Evolutionary conservation across 2,113 vertebrate genomes (phyloP), one percentile per base, ranked within the genome.

Genomic region (Genyomyrus donnyi): DNA sequence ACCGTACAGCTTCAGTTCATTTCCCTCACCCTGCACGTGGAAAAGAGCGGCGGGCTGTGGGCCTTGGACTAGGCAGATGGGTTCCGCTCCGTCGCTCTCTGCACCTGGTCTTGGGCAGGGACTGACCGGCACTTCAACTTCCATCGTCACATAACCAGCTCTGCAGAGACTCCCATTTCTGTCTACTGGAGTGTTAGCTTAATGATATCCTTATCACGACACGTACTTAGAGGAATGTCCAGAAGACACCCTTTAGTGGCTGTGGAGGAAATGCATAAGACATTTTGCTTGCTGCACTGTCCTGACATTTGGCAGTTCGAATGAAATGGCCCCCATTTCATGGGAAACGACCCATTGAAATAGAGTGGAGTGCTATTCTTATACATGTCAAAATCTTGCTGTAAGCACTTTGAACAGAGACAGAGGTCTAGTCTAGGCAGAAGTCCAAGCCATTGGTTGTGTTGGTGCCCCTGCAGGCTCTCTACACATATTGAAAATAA

Each of bases 21-120:
- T 62, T 70, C 42, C 87, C 62, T 46, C 48, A 27, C 52, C 31
- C 19, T 21, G 50, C 31, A 39, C 46, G 46, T 11, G 50, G 17
- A 39, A 42, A 24, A 58, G 50, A 1, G 7, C 0, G 5, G 8
- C 2, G 6, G 87, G 53, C 24, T 27, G n/a, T 17, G 17, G 56
- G 3, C 21, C 92, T 87, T 87, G 88, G 91, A 93, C 91, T 85
- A 70, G 89, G 45, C 90, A 39, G 88, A 90, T 91, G 50, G 91
- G 91, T 90, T 91, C 21, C 27, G 42, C 21, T 42, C 80, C 31
- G 0, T 31, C 48, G 27, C 62, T 84, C 49, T 21, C 52, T 45
- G 74, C 50, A 85, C 31, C 89, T 89, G 49, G 66, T 77, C 46
- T 9, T 80, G 70, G 88, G 77, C 21, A 7, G 19, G 35, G 77